Evolutionary conservation across 2,888 invertebrate species (phyloP), one percentile per base, ranked within the genome.

Genomic region (Augiades crinisus): DNA sequence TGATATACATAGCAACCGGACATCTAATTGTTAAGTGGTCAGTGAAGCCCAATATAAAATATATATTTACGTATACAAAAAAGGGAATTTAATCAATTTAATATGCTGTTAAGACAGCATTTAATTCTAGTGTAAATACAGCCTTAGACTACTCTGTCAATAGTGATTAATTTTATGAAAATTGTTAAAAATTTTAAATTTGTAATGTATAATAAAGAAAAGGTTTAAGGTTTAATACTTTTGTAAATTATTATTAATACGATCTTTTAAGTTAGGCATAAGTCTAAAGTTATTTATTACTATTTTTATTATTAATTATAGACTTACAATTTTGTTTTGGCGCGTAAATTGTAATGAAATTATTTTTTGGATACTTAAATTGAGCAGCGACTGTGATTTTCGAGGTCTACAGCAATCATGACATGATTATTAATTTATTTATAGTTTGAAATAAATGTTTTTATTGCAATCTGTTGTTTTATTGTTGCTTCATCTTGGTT

Each of bases 381-480:
- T 21, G 4, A n/a, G 31, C 17, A 31, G 12, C 8, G 5, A 24
- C 43, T 44, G 43, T 44, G 43, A 44, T 44, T 33, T 14, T 21
- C 10, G 31, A 12, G 31, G 24, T 24, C 22, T 13, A 24, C 40
- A n/a, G 43, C 21, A 13, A 16, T 19, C 43, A 44, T 44, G 43
- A 44, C 47, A 37, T 8, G 19, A 13, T 46, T 47, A 47, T 47
- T 45, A 30, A 21, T 24, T 31, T 33, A 47, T 46, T 27, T 12
- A 14, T 47, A 16, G 46, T 50, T 46, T 19, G 19, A 33, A 44
- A 31, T 44, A 31, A 44, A 31, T 8, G 10, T 44, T 40, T 40
- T 19, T 14, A 16, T 27, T 27, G 16, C 7, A 14, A 2, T 22
- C n/a, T 16, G 1, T 8, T 13, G 19, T 24, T 31, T 44, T 31